Conservation (phyloP, 1,140 invertebrate genomes). For the Camponotus vicinus region DNA sequence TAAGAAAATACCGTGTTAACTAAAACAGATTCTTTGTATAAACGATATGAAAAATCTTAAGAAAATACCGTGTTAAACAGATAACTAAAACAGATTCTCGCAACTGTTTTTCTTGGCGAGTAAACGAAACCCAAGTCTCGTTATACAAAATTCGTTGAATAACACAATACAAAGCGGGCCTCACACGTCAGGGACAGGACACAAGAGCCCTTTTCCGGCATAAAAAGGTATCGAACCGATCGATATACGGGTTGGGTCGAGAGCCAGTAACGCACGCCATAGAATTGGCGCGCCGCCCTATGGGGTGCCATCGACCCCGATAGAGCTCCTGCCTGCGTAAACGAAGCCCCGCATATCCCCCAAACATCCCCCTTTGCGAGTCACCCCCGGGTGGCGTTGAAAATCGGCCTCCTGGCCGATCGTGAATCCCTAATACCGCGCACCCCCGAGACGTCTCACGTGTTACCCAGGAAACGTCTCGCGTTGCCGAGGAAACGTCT, state of each 20-base stretch:
- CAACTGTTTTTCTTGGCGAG: neutral
- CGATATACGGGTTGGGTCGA: slow-evolving; percentile 58
- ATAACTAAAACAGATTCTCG: neutral
- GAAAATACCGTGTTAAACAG: too few species aligned
- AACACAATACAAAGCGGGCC: slow-evolving; percentile 9
- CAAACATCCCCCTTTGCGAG: slow-evolving; percentile 63
- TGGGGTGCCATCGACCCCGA: slow-evolving; percentile 59
- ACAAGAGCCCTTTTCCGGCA: slow-evolving; percentile 34
- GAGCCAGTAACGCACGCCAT: slow-evolving; percentile 37
- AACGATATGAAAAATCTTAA: neutral
- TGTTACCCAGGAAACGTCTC: slow-evolving; percentile 10
- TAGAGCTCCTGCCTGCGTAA: slow-evolving; percentile 43
- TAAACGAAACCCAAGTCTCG: neutral
- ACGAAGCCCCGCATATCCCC: slow-evolving; percentile 44
- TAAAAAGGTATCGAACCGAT: slow-evolving; percentile 49
- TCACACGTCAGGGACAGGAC: neutral
- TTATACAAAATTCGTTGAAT: neutral
- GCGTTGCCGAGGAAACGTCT: slow-evolving; percentile 53
- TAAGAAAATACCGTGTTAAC: too few species aligned
- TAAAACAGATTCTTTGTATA: neutral
- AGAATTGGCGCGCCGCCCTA: slow-evolving; percentile 71
- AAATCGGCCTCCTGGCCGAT: slow-evolving; percentile 62
- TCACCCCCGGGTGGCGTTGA: slow-evolving; percentile 58
- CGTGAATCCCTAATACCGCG: slow-evolving; percentile 73
- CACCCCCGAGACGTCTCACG: slow-evolving; percentile 77